Conservation (phyloP, 2,113 vertebrate genomes). For the Gulo gulo region DNA sequence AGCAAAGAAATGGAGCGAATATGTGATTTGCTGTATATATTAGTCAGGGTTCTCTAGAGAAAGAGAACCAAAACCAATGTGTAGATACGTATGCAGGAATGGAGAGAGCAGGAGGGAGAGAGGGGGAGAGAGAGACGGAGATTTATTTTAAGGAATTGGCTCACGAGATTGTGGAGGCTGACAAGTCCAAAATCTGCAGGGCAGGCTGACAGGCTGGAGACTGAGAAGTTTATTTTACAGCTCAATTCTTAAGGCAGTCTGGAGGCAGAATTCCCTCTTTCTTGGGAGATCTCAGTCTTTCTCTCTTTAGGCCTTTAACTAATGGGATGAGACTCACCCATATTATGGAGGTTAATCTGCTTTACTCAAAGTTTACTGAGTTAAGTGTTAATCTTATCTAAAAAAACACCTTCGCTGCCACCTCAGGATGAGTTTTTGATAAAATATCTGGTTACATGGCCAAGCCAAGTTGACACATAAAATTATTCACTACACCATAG, state of each 20-base stretch:
- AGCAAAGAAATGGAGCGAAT: neutral
- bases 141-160: neutral
- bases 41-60: neutral
- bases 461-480: neutral
- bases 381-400: neutral
- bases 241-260: neutral
- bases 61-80: neutral
- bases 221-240: neutral
- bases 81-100: too few relatives aligned
- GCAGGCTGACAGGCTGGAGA: neutral
- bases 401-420: neutral
- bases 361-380: neutral
- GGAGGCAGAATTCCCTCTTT: neutral
- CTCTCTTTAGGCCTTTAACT: neutral
- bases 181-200: neutral
- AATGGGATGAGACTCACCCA: neutral
- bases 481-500: neutral
- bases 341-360: neutral
- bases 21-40: neutral
- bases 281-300: neutral
- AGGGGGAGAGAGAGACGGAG: neutral
- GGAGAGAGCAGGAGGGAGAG: neutral
- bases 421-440: neutral
- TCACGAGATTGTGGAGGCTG: neutral
- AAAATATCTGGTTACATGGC: neutral